A percentile compares a stretch with the other conserved stretches of the same genome.
Conservation (phyloP, 2,888 invertebrate species). For the Lysandra bellargus region DNA sequence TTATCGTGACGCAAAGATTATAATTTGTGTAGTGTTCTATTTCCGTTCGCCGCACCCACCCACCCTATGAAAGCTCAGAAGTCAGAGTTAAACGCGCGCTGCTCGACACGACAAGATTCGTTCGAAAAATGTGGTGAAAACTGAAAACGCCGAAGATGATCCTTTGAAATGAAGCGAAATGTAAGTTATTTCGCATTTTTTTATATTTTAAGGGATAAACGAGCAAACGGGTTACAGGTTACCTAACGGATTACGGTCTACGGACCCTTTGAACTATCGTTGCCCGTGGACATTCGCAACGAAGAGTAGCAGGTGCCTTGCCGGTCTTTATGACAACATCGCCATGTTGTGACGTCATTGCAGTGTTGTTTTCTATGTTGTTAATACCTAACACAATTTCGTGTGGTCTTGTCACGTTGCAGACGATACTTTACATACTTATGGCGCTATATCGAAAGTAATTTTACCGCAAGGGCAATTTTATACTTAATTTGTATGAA, state of each 20-base stretch:
- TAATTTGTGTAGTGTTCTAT: conserved; percentile 77
- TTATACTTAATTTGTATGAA: too few relatives aligned
- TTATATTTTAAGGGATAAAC: too few relatives aligned
- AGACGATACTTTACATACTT: too few relatives aligned
- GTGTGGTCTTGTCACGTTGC: too few relatives aligned
- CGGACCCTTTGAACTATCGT: too few relatives aligned
- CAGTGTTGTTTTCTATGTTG: neutral
- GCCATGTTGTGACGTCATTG: conserved; percentile 50
- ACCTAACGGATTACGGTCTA: too few relatives aligned
- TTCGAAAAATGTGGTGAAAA: conserved; percentile 46
- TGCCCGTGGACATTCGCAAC: too few relatives aligned
- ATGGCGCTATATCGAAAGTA: too few relatives aligned
- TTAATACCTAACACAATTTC: neutral
- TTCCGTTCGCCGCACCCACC: conserved; percentile 68
- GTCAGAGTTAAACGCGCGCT: conserved; percentile 55
- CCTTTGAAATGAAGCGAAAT: conserved; percentile 71
- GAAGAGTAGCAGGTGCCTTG: too few relatives aligned
- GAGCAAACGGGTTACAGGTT: too few relatives aligned
- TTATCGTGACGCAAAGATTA: conserved; percentile 74
- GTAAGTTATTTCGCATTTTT: conserved; percentile 56
- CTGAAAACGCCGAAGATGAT: conserved; percentile 48
- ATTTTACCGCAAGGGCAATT: too few relatives aligned
- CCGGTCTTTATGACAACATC: conserved; percentile 34
- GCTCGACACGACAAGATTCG: conserved; percentile 53
- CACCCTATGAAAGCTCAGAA: conserved; percentile 53